Conservation (phyloP, 2,113 vertebrate genomes). For the Petaurus breviceps region DNA sequence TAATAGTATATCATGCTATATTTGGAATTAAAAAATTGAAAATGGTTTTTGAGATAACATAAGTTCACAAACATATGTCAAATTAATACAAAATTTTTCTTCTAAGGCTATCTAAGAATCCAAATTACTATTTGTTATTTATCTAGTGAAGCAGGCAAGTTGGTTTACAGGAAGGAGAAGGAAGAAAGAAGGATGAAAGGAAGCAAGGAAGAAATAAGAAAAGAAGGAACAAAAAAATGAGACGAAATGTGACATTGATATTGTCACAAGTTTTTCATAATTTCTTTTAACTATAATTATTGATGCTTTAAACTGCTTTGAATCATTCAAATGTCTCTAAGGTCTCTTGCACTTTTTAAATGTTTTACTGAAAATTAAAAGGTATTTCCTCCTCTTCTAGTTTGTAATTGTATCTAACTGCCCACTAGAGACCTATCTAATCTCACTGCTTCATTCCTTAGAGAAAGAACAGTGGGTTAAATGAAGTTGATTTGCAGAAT, state of each 20-base stretch:
- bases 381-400: not conserved
- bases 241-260: too few species aligned
- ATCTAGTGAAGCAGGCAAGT: not conserved
- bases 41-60: too few species aligned
- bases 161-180: not conserved
- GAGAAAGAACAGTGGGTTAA: not conserved
- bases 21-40: too few species aligned
- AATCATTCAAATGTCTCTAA: not conserved
- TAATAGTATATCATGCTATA: too few species aligned
- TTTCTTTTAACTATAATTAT: not conserved
- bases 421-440: not conserved
- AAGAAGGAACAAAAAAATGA: not conserved
- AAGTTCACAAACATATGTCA: not conserved
- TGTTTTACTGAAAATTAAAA: not conserved
- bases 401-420: not conserved
- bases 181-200: too few species aligned
- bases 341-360: not conserved
- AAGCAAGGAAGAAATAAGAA: not conserved
- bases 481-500: not conserved
- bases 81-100: not conserved
- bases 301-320: not conserved
- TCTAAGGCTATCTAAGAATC: not conserved
- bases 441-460: not conserved
- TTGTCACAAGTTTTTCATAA: not conserved
- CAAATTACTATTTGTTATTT: not conserved